Conservation (phyloP, 2,797 vertebrate species). For the Psittacula derbiana region DNA sequence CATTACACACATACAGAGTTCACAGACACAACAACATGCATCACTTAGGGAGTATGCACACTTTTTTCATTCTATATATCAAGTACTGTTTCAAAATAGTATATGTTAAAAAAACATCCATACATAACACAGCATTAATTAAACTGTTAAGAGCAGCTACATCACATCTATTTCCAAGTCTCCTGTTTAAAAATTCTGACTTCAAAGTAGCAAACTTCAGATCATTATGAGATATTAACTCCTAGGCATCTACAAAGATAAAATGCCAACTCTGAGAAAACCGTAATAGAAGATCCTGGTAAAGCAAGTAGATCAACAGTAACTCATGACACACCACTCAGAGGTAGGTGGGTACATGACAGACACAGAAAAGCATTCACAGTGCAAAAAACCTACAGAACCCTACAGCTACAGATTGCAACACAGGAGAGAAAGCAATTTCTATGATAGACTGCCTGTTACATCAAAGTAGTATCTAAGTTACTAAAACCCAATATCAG, state of each 20-base stretch:
- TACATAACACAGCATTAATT: constrained; percentile 53
- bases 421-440: neutral
- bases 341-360: neutral
- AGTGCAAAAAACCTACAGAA: neutral
- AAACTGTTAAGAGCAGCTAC: constrained; percentile 21
- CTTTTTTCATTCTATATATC: constrained; percentile 38
- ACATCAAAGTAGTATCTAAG: neutral
- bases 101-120: constrained; percentile 47
- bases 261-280: neutral
- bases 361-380: neutral
- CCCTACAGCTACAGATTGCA: neutral
- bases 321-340: neutral
- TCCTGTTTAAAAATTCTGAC: constrained; percentile 40
- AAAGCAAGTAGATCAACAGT: neutral
- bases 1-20: constrained; percentile 68
- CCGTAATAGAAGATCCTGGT: neutral
- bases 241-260: neutral
- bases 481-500: constrained; percentile 16
- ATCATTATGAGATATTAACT: neutral
- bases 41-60: constrained; percentile 49
- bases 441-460: neutral
- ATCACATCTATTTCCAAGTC: constrained; percentile 16
- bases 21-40: constrained; percentile 73
- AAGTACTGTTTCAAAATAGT: constrained; percentile 44
- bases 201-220: constrained; percentile 5